Evolutionary conservation across 1,140 invertebrate species (phyloP), one percentile per base, ranked within the genome.

Genomic region (Asbolus verrucosus): DNA sequence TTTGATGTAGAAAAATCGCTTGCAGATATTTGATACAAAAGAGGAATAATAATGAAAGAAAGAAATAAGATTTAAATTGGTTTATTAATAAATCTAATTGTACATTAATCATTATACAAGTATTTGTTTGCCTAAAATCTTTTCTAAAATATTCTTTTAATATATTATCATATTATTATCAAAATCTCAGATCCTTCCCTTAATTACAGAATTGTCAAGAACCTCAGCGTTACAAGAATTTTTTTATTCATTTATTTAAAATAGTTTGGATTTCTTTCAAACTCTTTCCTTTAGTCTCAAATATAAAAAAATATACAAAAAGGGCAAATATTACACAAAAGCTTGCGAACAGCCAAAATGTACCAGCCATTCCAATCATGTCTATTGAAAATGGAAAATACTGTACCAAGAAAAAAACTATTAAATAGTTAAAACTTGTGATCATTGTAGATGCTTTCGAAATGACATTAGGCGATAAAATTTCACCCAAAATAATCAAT

Each of bases 401-500:
- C 71, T 89, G 89, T 1, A 92, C 94, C 6, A 94, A 84, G 14
- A 94, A 65, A 79, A 95, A 95, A 0, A 88, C 90, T 38, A 91
- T 79, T 0, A 85, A 77, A 93, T 93, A 95, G 74, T 91, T 94
- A 60, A 88, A 84, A 43, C 87, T 87, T 0, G 92, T 88, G 0
- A 90, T 89, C 6, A 94, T 83, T 0, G 90, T 87, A 0, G 90
- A 88, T 0, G 91, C 92, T 4, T 87, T 81, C 0, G 90, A 88
- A 76, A 92, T 90, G 1, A 92, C 87, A 71, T 89, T 87, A 0
- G 88, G 83, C 0, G 93, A 87, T 72, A 94, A 91, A 73, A 94
- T 86, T 80, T 95, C 91, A 2, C 88, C 89, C 85, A 93, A 89
- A 24, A 95, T 86, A 0, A 92, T 86, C 92, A 92, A 65, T 1